These are phyloP conservation scores for Drosophila parabipectinata DNA, from an alignment of 1,140 invertebrate species.

Conservation along the genomic window DNA sequence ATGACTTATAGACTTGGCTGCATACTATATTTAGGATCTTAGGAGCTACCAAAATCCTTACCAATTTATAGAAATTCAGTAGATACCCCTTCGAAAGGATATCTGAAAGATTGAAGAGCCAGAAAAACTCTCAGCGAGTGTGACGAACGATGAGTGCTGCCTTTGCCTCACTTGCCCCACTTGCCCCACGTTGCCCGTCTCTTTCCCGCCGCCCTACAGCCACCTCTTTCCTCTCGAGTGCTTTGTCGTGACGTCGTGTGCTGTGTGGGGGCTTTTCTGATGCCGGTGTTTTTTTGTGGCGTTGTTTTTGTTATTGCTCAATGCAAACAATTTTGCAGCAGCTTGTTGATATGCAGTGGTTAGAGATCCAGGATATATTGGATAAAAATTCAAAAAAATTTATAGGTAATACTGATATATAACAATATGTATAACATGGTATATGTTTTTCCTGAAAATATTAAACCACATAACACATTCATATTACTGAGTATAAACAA, in stretches of 20 bases:
- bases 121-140: slow-evolving; percentile 53
- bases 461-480: no score
- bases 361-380: background rate
- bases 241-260: slow-evolving; percentile 72
- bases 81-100: slow-evolving; percentile 8
- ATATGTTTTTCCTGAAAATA: no score
- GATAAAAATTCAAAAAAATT: background rate
- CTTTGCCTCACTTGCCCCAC: slow-evolving; percentile 13
- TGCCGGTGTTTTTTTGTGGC: slow-evolving; percentile 9
- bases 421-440: no score
- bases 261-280: slow-evolving; percentile 69
- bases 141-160: slow-evolving; percentile 56
- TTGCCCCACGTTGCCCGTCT: background rate
- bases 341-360: slow-evolving; percentile 36
- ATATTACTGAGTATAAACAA: no score
- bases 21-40: no score
- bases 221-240: slow-evolving; percentile 10
- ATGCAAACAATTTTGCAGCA: slow-evolving; percentile 49
- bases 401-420: no score
- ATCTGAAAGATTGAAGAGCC: slow-evolving; percentile 12
- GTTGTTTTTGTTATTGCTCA: slow-evolving; percentile 36
- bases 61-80: background rate
- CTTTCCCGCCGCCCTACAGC: slow-evolving; percentile 7
- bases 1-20: no score
- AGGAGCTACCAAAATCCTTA: background rate